Evolutionary conservation across 2,797 vertebrate genomes (phyloP).

Genomic region (Neosalanx taihuensis): DNA sequence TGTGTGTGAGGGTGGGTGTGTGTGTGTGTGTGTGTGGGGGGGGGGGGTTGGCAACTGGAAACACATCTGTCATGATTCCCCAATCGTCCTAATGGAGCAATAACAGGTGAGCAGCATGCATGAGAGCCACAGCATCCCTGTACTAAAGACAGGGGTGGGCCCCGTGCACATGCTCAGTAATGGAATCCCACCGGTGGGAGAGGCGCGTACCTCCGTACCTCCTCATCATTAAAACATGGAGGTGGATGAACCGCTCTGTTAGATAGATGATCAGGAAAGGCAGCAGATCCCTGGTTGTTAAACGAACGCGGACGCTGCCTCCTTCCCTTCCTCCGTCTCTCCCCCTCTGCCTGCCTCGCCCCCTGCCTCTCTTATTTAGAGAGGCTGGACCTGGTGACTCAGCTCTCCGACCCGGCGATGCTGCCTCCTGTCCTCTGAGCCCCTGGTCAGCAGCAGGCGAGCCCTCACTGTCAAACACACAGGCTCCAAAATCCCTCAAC

Average conservation of each 20-base stretch:
- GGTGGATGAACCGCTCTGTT: constrained; percentile 6
- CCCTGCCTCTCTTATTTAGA: background rate
- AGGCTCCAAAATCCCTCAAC: constrained; percentile 33
- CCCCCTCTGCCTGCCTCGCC: no score
- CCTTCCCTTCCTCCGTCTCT: constrained; percentile 25
- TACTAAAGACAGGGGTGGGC: constrained; percentile 22
- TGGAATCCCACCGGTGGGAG: background rate
- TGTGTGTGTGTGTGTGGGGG: constrained; percentile 16
- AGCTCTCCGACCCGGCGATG: background rate
- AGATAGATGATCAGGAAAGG: background rate
- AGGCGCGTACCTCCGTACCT: no score
- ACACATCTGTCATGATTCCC: constrained; percentile 50
- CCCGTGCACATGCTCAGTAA: constrained; percentile 8
- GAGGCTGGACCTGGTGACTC: background rate
- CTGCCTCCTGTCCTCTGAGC: background rate
- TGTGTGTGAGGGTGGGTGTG: no score
- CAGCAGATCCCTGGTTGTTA: background rate
- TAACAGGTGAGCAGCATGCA: constrained; percentile 32
- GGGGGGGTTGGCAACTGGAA: constrained; percentile 13
- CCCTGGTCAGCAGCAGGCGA: background rate
- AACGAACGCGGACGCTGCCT: background rate
- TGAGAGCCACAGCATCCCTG: constrained; percentile 37
- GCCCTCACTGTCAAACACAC: constrained; percentile 16
- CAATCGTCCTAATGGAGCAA: constrained; percentile 56
- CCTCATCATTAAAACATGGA: constrained; percentile 55